A percentile compares a stretch with the other conserved stretches of the same genome.
phyloP scores from a whole-genome alignment of 1,140 invertebrate species.

The Cotesia chilonis region DNA sequence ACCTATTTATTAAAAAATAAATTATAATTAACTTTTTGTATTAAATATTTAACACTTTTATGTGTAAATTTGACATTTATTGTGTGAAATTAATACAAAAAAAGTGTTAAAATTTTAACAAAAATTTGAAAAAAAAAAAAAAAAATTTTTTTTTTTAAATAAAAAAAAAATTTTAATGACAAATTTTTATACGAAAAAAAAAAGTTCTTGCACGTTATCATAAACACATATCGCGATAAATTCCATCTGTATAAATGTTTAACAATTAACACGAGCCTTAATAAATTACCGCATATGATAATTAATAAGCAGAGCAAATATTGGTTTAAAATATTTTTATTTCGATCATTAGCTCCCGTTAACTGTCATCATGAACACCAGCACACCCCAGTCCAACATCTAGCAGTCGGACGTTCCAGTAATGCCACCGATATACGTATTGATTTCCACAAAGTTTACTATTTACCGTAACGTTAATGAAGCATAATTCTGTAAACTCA shows the following conservation, averaged over 20 bases:
- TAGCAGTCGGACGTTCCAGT: slow-evolving; percentile 24
- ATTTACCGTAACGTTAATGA: slow-evolving; percentile 48
- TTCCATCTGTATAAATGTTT: neutral
- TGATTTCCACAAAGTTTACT: slow-evolving; percentile 42
- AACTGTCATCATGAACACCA: neutral
- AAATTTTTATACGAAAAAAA: no score
- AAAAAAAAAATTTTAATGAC: no score
- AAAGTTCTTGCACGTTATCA: no score
- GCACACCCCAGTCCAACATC: slow-evolving; percentile 36
- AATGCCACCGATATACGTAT: slow-evolving; percentile 7
- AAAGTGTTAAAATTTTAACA: no score
- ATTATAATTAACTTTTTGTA: no score
- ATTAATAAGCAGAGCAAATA: slow-evolving; percentile 28
- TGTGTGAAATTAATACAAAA: no score
- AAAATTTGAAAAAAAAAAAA: no score
- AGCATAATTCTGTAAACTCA: slow-evolving; percentile 54
- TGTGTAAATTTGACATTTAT: no score
- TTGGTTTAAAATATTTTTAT: slow-evolving; percentile 22
- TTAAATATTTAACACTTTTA: no score
- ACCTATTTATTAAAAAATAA: no score
- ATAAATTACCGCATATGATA: slow-evolving; percentile 28
- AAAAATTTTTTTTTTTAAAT: no score
- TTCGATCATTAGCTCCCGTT: slow-evolving; percentile 18
- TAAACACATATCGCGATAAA: neutral
- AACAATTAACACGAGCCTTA: neutral